Percentiles rank a stretch among this genome's conserved stretches.
phyloP scores from a whole-genome alignment of 1,140 invertebrate genomes.

The Drosophila insularis region DNA sequence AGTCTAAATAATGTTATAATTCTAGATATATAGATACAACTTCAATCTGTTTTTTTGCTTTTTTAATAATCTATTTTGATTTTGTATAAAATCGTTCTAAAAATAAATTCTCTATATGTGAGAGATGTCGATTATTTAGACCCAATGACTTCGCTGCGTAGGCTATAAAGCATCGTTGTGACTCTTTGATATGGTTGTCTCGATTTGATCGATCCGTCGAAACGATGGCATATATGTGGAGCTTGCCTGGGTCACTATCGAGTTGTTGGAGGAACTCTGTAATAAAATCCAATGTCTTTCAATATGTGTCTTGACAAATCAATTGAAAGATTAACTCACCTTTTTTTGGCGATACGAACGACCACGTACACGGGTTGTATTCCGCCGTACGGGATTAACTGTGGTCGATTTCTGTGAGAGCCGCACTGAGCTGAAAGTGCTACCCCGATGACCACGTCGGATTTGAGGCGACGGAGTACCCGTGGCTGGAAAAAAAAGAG shows the following conservation, averaged over 20 bases:
- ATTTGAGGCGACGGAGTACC: conserved; percentile 82
- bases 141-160: conserved; percentile 64
- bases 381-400: conserved; percentile 83
- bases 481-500: conserved; percentile 52
- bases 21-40: not conserved
- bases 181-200: conserved; percentile 76
- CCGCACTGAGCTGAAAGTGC: conserved; percentile 84
- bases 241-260: conserved; percentile 76
- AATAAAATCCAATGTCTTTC: not conserved
- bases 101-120: conserved; percentile 63
- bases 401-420: conserved; percentile 82
- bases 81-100: conserved; percentile 62
- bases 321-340: conserved; percentile 41
- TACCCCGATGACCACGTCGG: conserved; percentile 79
- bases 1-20: conserved; percentile 16
- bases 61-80: conserved; percentile 19
- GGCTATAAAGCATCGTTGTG: conserved; percentile 82
- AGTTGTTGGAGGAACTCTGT: conserved; percentile 81
- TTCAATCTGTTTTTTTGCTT: conserved; percentile 11
- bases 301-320: too few relatives aligned
- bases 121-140: conserved; percentile 50
- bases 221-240: conserved; percentile 77
- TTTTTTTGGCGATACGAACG: conserved; percentile 82
- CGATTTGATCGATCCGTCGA: conserved; percentile 79
- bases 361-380: conserved; percentile 83